Percentiles rank a stretch among this genome's conserved stretches.
Conservation (phyloP, 2,888 invertebrate species). For the Leptogaster cylindrica region DNA sequence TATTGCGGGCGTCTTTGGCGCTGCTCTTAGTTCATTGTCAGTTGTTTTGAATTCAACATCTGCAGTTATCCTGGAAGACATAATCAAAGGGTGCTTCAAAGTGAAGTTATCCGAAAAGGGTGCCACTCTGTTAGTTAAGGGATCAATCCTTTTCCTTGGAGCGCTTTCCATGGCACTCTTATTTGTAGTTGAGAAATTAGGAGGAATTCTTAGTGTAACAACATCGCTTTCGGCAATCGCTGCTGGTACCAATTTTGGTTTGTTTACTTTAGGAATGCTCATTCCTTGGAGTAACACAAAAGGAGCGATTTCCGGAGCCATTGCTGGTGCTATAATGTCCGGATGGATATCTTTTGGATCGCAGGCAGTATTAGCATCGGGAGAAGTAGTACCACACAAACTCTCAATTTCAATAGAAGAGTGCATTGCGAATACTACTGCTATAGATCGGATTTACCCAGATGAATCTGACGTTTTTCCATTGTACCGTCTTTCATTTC, state of each 20-base stretch:
- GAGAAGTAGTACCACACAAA: constrained; percentile 66
- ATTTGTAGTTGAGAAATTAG: constrained; percentile 75
- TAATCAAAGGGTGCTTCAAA: constrained; percentile 74
- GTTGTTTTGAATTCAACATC: constrained; percentile 88
- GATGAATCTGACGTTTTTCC: constrained; percentile 70
- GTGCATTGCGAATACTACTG: constrained; percentile 54
- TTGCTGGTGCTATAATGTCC: constrained; percentile 68
- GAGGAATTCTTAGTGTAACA: constrained; percentile 77
- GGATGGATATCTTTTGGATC: constrained; percentile 72
- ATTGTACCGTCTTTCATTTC: constrained; percentile 78
- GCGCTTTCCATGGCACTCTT: constrained; percentile 70
- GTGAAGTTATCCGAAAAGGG: constrained; percentile 67
- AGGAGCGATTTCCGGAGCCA: constrained; percentile 68
- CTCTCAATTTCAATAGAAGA: constrained; percentile 64
- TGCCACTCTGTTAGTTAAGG: constrained; percentile 71
- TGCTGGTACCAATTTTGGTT: constrained; percentile 81
- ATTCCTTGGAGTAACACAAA: constrained; percentile 79
- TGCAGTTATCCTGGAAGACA: constrained; percentile 82
- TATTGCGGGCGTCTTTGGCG: constrained; percentile 88
- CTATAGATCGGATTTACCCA: constrained; percentile 46
- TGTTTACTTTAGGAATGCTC: constrained; percentile 83
- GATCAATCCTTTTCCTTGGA: constrained; percentile 70
- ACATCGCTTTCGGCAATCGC: constrained; percentile 83
- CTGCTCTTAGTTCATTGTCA: constrained; percentile 86
- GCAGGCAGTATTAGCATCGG: constrained; percentile 70